Percentiles rank a stretch among this genome's conserved stretches.
phyloP scores from a whole-genome alignment of 2,113 vertebrate genomes.

The Petroica traversi region DNA sequence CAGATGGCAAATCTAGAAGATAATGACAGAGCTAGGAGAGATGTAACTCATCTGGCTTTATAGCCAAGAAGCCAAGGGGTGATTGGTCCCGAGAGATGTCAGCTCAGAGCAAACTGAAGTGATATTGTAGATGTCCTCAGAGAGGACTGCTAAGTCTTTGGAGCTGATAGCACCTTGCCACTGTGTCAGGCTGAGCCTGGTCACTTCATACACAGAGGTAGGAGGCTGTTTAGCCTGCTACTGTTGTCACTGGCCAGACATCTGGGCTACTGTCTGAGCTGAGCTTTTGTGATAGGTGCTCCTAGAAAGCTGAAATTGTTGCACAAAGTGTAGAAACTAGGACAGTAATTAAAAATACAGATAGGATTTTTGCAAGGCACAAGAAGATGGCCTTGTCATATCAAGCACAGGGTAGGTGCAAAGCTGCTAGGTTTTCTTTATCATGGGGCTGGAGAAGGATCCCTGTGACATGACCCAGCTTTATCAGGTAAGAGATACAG shows the following conservation, averaged over 20 bases:
- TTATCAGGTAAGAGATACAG: background rate
- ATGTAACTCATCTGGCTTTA: background rate
- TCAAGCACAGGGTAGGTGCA: background rate
- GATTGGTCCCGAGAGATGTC: background rate
- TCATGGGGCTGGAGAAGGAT: background rate
- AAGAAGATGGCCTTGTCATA: rapidly evolving
- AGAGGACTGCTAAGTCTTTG: background rate
- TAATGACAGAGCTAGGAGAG: background rate
- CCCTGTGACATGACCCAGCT: rapidly evolving
- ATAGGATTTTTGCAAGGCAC: background rate
- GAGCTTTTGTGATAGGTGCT: background rate
- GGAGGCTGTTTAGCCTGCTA: background rate
- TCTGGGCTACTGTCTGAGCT: background rate
- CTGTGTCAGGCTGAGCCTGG: rapidly evolving
- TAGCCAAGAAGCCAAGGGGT: background rate
- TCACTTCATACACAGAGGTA: background rate
- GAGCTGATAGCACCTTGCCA: background rate
- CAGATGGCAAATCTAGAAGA: background rate
- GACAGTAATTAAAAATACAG: background rate
- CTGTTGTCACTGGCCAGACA: background rate
- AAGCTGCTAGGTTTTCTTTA: background rate
- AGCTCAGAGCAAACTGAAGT: background rate
- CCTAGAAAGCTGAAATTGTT: background rate
- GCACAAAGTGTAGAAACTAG: background rate
- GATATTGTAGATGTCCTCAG: rapidly evolving